Base-by-base conservation (phyloP, 2,888 invertebrate species). In the Eumerus sabulonum region DNA sequence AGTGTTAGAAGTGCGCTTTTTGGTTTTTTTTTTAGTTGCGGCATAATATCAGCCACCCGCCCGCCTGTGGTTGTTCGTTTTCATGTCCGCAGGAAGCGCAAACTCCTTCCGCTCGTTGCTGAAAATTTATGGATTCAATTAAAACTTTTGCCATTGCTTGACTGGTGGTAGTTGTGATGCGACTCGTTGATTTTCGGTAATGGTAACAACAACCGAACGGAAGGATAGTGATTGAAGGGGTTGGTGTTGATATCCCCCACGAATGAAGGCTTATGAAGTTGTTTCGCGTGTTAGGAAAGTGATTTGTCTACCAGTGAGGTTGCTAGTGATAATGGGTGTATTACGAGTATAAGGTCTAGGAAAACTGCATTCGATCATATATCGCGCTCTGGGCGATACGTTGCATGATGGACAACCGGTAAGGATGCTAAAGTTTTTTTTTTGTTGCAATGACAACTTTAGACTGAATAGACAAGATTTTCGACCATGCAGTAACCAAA, bases 51-150 rank as follows among this genome's bases (percentile, higher is more conserved):
- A 67, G 72, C 47, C n/a, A 56, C 45, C 54, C 19, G 60, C 16
- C 44, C 18, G 4, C 63, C 16, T 38, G 38, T 42, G 57, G 70
- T 40, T 63, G 57, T 73, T 59, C 51, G 62, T 56, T 71, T 56
- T 71, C 62, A 56, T 67, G 57, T 47, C 57, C 35, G 17, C 48
- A 45, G 60, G 48, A 62, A 64, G 47, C 57, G 38, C 74, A 60
- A 79, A 53, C 59, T 67, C 50, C 68, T 74, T 74, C 74, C 79
- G 63, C 54, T 74, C 70, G 67, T 79, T 59, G 64, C 54, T 45
- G 83, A 84, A 84, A 86, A 85, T 85, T 86, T 85, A 85, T 85
- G 86, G 86, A 86, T 85, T 85, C 86, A 85, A 85, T 85, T 85
- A 85, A 86, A 85, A 85, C 83, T 85, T 85, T 86, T 83, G 83